These are phyloP conservation scores for Cantharis lateralis DNA, from an alignment of 2,888 invertebrate genomes.

Conservation along the genomic window DNA sequence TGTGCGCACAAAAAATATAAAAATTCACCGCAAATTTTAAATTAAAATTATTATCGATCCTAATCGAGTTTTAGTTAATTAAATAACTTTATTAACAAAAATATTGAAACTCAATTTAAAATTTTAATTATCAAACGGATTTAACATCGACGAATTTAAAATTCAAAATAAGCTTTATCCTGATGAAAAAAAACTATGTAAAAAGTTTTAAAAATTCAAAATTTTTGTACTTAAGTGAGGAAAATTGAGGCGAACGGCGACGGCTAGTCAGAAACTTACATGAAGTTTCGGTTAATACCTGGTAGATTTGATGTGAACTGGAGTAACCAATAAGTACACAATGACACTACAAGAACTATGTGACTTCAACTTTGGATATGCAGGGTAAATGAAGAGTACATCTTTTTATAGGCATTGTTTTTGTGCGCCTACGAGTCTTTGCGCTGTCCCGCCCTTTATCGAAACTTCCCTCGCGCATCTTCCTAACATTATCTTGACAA, in stretches of 20 bases:
- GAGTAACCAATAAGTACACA: conserved; percentile 14
- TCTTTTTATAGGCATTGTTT: conserved; percentile 36
- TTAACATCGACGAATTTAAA: background rate
- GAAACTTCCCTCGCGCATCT: conserved; percentile 32
- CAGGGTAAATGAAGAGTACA: conserved; percentile 32
- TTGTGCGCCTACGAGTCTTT: conserved; percentile 38
- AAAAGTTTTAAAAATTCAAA: background rate
- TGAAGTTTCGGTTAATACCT: background rate
- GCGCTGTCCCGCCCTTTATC: conserved; percentile 37
- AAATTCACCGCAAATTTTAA: background rate
- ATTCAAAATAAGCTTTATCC: background rate
- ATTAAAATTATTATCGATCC: background rate
- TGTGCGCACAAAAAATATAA: background rate
- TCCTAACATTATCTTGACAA: conserved; percentile 38
- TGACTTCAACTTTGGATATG: conserved; percentile 35
- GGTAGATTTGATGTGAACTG: background rate
- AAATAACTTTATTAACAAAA: background rate
- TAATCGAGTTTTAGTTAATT: background rate
- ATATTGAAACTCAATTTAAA: background rate
- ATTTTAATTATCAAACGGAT: background rate
- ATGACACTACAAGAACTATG: conserved; percentile 28
- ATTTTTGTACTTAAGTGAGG: background rate
- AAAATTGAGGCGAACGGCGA: background rate
- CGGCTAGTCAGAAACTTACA: conserved; percentile 1
- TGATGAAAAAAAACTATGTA: background rate